Conservation (phyloP, 2,113 vertebrate genomes). For the Centropristis striata region DNA sequence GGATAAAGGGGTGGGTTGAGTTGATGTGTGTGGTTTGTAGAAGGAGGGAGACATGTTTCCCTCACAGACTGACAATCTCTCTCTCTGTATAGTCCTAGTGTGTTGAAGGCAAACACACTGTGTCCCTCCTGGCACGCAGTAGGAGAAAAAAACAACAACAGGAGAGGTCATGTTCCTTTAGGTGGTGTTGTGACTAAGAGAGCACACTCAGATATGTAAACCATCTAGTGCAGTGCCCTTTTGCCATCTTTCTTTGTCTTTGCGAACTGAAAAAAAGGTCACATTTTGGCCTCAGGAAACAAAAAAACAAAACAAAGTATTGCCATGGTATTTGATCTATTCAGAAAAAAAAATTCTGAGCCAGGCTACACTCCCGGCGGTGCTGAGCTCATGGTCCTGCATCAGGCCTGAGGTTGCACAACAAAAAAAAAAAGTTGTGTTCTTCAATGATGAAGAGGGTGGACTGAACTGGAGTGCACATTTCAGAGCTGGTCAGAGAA, state of each 20-base stretch:
- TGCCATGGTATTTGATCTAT: constrained; percentile 32
- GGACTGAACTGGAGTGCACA: constrained; percentile 25
- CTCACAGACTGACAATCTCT: constrained; percentile 9
- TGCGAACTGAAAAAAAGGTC: constrained; percentile 35
- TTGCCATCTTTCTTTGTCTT: constrained; percentile 41
- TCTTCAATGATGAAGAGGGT: neutral
- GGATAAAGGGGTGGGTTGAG: neutral
- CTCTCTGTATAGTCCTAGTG: constrained; percentile 8
- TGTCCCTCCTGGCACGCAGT: constrained; percentile 1
- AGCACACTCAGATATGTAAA: constrained; percentile 44
- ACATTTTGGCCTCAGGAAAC: constrained; percentile 41
- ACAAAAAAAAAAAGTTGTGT: neutral
- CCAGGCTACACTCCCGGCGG: neutral
- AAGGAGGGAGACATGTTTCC: neutral
- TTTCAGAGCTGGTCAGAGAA: constrained; percentile 61
- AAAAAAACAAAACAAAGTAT: constrained; percentile 19
- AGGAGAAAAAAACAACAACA: neutral
- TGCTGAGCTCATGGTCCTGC: constrained; percentile 28
- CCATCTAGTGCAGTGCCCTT: constrained; percentile 28
- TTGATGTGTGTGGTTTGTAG: constrained; percentile 16
- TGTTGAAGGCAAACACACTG: constrained; percentile 26
- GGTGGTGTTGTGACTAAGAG: constrained; percentile 23
- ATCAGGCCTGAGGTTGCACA: constrained; percentile 21
- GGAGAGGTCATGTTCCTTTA: constrained; percentile 40
- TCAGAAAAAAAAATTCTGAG: constrained; percentile 39